Percentiles rank a stretch among this genome's conserved stretches.
Conservation (phyloP, 2,113 vertebrate genomes). For the Phalacrocorax aristotelis region DNA sequence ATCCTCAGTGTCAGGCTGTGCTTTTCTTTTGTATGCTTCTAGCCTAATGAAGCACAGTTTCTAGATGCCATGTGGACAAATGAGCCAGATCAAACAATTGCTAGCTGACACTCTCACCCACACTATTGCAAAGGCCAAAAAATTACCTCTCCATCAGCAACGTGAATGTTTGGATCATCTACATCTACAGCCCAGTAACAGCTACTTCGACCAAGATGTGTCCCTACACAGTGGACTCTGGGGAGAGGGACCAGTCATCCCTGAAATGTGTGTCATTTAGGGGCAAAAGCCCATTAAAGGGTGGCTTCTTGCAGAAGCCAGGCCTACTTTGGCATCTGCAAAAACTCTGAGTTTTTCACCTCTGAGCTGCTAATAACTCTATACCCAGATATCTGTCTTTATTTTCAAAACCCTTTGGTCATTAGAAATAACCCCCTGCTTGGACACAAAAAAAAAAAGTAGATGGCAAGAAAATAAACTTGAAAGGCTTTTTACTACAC, state of each 20-base stretch:
- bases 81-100: not conserved
- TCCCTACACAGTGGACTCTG: not conserved
- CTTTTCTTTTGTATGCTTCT: not conserved
- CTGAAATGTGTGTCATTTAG: not conserved
- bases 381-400: not conserved
- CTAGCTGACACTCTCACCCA: not conserved
- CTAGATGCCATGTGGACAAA: not conserved
- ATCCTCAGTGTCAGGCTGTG: not conserved
- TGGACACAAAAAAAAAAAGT: not conserved
- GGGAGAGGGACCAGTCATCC: not conserved
- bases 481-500: not conserved
- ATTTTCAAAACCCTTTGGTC: not conserved
- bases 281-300: not conserved
- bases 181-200: not conserved
- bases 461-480: not conserved
- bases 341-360: not conserved
- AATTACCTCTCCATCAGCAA: not conserved
- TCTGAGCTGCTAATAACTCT: not conserved
- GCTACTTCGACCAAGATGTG: not conserved
- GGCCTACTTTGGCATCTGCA: not conserved
- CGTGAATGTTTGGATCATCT: not conserved
- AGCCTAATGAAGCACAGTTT: not conserved
- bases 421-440: not conserved
- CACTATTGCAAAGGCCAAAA: not conserved
- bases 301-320: not conserved